A percentile compares a stretch with the other conserved stretches of the same genome.
Conservation (phyloP, 2,888 invertebrate genomes). For the Parnassius apollo region DNA sequence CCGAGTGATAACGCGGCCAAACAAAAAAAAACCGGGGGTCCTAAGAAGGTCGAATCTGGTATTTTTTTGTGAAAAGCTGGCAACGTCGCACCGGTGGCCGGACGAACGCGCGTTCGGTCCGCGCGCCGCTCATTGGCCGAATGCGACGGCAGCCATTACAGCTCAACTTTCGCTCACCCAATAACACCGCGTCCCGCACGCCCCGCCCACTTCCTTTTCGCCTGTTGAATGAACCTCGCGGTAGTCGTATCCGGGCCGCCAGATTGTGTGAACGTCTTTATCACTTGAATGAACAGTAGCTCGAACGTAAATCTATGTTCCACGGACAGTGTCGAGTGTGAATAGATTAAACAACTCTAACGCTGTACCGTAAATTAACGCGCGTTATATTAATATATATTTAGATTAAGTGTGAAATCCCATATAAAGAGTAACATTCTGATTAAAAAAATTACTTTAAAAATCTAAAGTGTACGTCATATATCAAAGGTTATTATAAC, state of each 20-base stretch:
- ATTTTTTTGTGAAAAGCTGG: constrained; percentile 77
- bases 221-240: constrained; percentile 73
- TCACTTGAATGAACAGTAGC: constrained; percentile 6
- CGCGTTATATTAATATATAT: neutral
- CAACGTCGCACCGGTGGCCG: constrained; percentile 72
- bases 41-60: constrained; percentile 81
- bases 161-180: constrained; percentile 63
- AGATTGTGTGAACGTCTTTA: constrained; percentile 29
- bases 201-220: constrained; percentile 76
- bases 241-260: constrained; percentile 62
- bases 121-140: constrained; percentile 77
- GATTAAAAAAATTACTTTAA: too few relatives aligned
- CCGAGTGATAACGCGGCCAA: constrained; percentile 78
- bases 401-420: neutral
- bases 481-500: too few relatives aligned
- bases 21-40: constrained; percentile 78
- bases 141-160: constrained; percentile 77
- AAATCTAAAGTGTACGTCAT: too few relatives aligned
- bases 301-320: constrained; percentile 21
- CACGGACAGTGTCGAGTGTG: constrained; percentile 34
- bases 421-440: too few relatives aligned
- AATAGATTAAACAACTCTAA: constrained; percentile 11
- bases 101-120: constrained; percentile 76
- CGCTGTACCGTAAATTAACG: constrained; percentile 11
- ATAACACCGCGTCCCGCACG: constrained; percentile 74